These are phyloP conservation scores for Nansenia antarctica DNA, from an alignment of 2,113 vertebrate species.

Conservation along the genomic window DNA sequence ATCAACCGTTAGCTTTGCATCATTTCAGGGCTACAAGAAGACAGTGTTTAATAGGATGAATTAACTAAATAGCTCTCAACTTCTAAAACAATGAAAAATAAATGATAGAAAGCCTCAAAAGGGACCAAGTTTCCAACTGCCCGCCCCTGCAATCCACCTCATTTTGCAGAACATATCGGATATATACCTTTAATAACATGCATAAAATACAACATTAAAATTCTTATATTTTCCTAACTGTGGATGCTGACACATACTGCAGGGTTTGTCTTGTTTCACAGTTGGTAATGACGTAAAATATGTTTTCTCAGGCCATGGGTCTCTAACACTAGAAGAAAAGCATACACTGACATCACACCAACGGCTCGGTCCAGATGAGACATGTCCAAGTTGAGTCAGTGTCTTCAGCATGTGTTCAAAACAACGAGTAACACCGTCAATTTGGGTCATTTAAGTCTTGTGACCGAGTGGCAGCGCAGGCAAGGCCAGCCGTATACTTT, in stretches of 20 bases:
- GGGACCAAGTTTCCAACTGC: constrained; percentile 59
- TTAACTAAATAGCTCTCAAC: constrained; percentile 85
- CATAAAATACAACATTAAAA: constrained; percentile 86
- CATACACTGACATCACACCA: neutral
- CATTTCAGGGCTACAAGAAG: constrained; percentile 91
- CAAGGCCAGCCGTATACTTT: neutral
- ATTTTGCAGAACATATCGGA: constrained; percentile 78
- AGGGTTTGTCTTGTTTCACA: constrained; percentile 74
- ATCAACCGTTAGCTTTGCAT: constrained; percentile 91
- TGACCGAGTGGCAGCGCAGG: neutral
- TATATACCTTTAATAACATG: constrained; percentile 90
- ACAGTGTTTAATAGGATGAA: constrained; percentile 85
- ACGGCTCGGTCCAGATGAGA: neutral
- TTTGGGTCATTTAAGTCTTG: neutral
- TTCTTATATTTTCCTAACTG: constrained; percentile 66
- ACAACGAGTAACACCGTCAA: neutral
- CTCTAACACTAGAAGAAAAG: constrained; percentile 54
- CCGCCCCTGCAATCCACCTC: constrained; percentile 59
- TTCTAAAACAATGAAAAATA: constrained; percentile 73
- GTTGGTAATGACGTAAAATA: constrained; percentile 59
- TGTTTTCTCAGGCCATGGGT: constrained; percentile 77
- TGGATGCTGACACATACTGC: constrained; percentile 77
- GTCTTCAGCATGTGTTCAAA: neutral
- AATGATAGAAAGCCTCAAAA: constrained; percentile 83
- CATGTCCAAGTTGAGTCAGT: neutral